Base-by-base conservation (phyloP, 2,888 invertebrate species). In the Trichogramma dendrolimi region DNA sequence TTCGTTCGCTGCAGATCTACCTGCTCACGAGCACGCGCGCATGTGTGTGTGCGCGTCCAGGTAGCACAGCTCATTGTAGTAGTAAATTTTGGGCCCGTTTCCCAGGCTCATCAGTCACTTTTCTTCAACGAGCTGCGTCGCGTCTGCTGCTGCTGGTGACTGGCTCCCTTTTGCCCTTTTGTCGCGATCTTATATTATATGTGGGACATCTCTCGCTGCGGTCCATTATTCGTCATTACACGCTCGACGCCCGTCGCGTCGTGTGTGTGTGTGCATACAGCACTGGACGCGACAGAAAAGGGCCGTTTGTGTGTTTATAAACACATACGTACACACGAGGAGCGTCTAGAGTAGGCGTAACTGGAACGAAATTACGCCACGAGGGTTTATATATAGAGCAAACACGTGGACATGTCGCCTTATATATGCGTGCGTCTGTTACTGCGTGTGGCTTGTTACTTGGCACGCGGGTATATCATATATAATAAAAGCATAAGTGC, bases 211-310 rank as follows among this genome's bases (percentile, higher is more conserved):
- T 27, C 27, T 27, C 27, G 27, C 27, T 27, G 2, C 27, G 27
- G 10, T 58, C 74, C 70, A 76, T 76, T 76, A 76, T 77, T 77
- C 74, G 72, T 75, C 74, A 76, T 76, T 76, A 77, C 76, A 75
- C 70, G 74, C 71, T 76, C 73, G 72, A 72, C 67, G 70, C 67
- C 48, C 57, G 40, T 54, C 6, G n/a, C 10, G 27, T 11, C 38
- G 7, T 11, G 8, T 8, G 8, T 49, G 41, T 40, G 41, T 42
- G 40, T 38, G 50, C 54, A 42, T 61, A 14, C 43, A 27, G 5
- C 5, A n/a, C n/a, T 11, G n/a, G 43, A 57, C 7, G 4, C 6
- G 57, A 43, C 4, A 44, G 5, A 41, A 11, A n/a, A 5, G 41
- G 38, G 8, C 42, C 11, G 14, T 14, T 11, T 7, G 4, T 4